Conservation (phyloP, 1,140 invertebrate species). For the Berghia stephanieae region DNA sequence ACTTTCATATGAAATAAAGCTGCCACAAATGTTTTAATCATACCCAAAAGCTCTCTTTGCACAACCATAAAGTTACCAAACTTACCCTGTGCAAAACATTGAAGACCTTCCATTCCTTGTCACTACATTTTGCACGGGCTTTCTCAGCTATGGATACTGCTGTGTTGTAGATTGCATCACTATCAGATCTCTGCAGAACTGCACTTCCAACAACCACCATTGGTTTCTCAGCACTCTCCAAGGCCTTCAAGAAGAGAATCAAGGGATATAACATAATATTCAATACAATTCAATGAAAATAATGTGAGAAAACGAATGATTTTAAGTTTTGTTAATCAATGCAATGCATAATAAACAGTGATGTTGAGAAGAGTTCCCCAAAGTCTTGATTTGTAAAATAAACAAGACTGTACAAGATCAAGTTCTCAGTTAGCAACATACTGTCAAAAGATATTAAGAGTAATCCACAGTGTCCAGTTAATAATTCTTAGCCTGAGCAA, state of each 20-base stretch:
- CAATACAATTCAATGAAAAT: neutral
- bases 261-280: too few relatives aligned
- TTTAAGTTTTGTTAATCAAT: neutral
- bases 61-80: too few relatives aligned
- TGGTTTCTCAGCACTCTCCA: constrained; percentile 85
- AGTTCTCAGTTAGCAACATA: too few relatives aligned
- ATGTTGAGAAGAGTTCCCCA: neutral
- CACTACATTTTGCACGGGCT: constrained; percentile 84
- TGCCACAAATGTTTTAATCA: too few relatives aligned
- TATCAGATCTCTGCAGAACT: constrained; percentile 82
- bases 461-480: too few relatives aligned
- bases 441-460: too few relatives aligned
- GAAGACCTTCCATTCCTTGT: constrained; percentile 79
- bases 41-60: too few relatives aligned
- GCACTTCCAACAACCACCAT: constrained; percentile 92
- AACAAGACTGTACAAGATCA: neutral
- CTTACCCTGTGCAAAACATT: constrained; percentile 92
- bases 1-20: too few relatives aligned
- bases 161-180: constrained; percentile 70
- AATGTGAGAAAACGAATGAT: neutral
- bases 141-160: constrained; percentile 47
- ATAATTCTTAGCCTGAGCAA: too few relatives aligned
- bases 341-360: neutral
- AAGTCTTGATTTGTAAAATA: neutral
- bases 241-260: constrained; percentile 71